phyloP scores from a whole-genome alignment of 2,888 invertebrate genomes.

The Carterocephalus palaemon region DNA sequence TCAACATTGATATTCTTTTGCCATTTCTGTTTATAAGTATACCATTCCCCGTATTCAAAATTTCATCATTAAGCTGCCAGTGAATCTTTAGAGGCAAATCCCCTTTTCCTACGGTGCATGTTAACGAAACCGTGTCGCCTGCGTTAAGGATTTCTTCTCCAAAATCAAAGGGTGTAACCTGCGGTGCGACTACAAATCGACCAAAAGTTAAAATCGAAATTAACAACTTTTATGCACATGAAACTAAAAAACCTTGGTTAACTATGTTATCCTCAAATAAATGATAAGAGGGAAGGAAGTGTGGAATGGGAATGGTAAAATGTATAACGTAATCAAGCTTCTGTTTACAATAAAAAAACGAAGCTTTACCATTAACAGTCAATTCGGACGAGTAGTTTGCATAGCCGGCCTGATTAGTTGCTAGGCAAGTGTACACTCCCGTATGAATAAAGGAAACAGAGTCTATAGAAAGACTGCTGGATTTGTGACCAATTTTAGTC shows the following conservation, averaged over 20 bases:
- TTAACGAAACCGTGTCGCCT: conserved; percentile 84
- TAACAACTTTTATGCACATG: not conserved
- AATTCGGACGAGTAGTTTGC: conserved; percentile 82
- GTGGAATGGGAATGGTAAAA: conserved; percentile 14
- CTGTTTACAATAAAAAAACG: conserved; percentile 24
- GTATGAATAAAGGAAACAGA: conserved; percentile 85
- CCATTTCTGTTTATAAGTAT: conserved; percentile 80
- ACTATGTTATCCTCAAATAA: not conserved
- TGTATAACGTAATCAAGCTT: conserved; percentile 27
- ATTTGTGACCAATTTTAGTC: conserved; percentile 79
- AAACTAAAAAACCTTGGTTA: not conserved
- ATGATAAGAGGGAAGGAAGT: conserved; percentile 2
- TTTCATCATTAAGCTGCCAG: conserved; percentile 83
- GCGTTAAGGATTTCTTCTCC: conserved; percentile 85
- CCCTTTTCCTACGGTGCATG: conserved; percentile 85
- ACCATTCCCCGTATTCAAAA: conserved; percentile 74
- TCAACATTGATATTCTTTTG: conserved; percentile 83
- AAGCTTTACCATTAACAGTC: conserved; percentile 83
- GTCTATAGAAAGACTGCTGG: conserved; percentile 85
- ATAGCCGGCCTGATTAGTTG: conserved; percentile 83
- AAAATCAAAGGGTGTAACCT: conserved; percentile 88
- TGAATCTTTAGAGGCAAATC: conserved; percentile 84
- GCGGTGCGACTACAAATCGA: conserved; percentile 83
- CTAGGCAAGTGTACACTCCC: conserved; percentile 86
- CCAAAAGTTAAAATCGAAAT: conserved; percentile 6